A percentile compares a stretch with the other conserved stretches of the same genome.
Conservation (phyloP, 1,140 invertebrate genomes). For the Bombus sylvicola region DNA sequence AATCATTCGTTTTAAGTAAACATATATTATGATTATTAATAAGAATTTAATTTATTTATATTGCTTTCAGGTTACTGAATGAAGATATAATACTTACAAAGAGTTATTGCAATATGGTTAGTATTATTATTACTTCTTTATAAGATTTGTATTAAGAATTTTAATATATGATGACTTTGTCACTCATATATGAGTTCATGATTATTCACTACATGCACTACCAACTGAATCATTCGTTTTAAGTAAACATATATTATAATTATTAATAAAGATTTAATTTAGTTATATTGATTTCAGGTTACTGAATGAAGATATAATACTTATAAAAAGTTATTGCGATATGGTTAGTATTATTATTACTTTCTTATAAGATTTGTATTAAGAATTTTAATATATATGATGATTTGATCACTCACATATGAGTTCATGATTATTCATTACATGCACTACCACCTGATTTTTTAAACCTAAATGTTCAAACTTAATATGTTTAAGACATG, state of each 20-base stretch:
- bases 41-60: conserved; percentile 7
- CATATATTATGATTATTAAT: neutral
- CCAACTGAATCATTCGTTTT: conserved; percentile 61
- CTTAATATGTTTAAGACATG: neutral
- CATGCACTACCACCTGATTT: conserved; percentile 75
- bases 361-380: neutral
- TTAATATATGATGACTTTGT: conserved; percentile 60
- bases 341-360: conserved; percentile 22
- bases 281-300: conserved; percentile 44
- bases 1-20: conserved; percentile 19
- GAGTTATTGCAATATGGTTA: neutral
- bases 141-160: neutral
- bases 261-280: neutral
- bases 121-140: conserved; percentile 12
- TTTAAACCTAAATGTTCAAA: neutral
- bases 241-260: neutral
- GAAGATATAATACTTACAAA: neutral
- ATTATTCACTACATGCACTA: conserved; percentile 72
- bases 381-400: conserved; percentile 37
- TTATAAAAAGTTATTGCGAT: neutral
- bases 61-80: conserved; percentile 27
- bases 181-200: conserved; percentile 64
- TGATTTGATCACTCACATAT: conserved; percentile 64
- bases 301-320: neutral
- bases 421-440: conserved; percentile 68